These are phyloP conservation scores for Chirona hameri DNA, from an alignment of 2,888 invertebrate species.

Conservation along the genomic window DNA sequence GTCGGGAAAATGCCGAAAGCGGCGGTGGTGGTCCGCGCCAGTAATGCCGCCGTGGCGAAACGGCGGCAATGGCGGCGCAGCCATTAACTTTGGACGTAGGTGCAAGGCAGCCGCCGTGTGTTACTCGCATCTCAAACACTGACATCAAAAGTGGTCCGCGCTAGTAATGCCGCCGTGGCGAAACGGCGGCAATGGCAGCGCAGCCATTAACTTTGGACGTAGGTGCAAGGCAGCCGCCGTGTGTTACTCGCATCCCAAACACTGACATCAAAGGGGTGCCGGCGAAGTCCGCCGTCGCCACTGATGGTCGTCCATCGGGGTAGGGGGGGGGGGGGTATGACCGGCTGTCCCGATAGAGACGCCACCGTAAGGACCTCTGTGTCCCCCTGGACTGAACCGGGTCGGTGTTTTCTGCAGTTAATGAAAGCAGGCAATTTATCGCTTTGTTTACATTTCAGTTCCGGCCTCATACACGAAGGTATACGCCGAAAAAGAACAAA, in stretches of 20 bases:
- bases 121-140: not conserved
- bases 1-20: conserved; percentile 6
- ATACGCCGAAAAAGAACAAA: not conserved
- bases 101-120: too few species aligned
- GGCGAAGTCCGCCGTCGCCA: not conserved
- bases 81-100: too few species aligned
- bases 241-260: not conserved
- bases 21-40: conserved; percentile 29
- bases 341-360: not conserved
- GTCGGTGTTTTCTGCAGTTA: not conserved
- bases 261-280: not conserved
- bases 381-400: not conserved
- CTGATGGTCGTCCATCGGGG: not conserved
- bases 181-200: not conserved
- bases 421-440: conserved; percentile 14
- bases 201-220: not conserved
- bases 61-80: not conserved
- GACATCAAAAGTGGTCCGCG: conserved; percentile 31
- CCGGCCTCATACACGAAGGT: not conserved
- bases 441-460: conserved; percentile 25
- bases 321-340: not conserved
- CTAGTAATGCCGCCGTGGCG: not conserved
- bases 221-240: too few species aligned
- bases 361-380: not conserved
- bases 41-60: too few species aligned